Conservation (phyloP, 2,888 invertebrate genomes). For the Melanostoma mellinum region DNA sequence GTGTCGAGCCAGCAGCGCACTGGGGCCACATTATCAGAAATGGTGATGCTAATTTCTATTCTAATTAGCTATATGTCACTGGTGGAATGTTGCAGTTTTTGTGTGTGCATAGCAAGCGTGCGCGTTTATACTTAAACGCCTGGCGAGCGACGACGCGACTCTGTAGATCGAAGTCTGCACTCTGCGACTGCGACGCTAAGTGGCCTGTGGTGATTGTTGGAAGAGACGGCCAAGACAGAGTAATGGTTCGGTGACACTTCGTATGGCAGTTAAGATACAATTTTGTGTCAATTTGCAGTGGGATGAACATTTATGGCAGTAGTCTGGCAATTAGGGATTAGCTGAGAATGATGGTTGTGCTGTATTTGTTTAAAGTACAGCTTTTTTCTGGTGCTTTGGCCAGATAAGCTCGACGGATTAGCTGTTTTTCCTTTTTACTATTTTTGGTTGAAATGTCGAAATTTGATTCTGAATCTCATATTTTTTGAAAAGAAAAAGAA, state of each 20-base stretch:
- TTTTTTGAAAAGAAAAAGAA: too few relatives aligned
- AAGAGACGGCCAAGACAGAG: conserved; percentile 52
- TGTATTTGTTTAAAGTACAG: conserved; percentile 18
- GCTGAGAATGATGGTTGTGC: conserved; percentile 59
- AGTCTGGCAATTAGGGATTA: conserved; percentile 66
- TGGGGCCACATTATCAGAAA: conserved; percentile 66
- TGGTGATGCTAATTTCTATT: conserved; percentile 73
- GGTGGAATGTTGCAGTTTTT: conserved; percentile 64
- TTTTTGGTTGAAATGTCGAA: too few relatives aligned
- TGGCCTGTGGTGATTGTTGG: conserved; percentile 52
- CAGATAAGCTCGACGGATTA: conserved; percentile 18
- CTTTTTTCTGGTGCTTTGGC: conserved; percentile 20
- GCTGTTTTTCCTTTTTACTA: conserved; percentile 3
- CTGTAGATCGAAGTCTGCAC: conserved; percentile 28
- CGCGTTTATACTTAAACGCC: conserved; percentile 24
- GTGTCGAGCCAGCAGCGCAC: conserved; percentile 29
- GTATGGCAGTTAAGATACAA: conserved; percentile 66
- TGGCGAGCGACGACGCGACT: not conserved
- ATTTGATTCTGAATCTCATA: too few relatives aligned
- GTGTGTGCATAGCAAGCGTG: conserved; percentile 30
- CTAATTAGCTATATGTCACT: conserved; percentile 73
- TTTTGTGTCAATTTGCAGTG: conserved; percentile 70
- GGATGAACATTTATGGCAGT: conserved; percentile 70
- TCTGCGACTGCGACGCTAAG: conserved; percentile 55
- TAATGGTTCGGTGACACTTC: conserved; percentile 65